phyloP scores from a whole-genome alignment of 2,113 vertebrate genomes.

The Peromyscus maniculatus region DNA sequence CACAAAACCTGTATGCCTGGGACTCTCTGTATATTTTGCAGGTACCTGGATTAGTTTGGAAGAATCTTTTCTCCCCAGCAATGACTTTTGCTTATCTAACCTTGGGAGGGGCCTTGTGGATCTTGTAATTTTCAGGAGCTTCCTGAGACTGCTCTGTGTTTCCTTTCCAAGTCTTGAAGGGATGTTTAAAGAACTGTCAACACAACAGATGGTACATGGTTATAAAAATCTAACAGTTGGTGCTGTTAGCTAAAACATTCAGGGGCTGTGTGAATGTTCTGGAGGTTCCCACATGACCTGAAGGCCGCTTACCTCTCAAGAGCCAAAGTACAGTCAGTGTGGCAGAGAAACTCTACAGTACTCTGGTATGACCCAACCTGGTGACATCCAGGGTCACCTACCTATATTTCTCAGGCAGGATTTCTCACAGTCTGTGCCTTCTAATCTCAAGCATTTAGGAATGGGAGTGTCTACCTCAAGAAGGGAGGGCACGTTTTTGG shows the following conservation, averaged over 20 bases:
- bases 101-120: too few species aligned
- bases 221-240: neutral
- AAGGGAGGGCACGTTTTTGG: accelerated
- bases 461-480: neutral
- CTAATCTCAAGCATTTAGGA: neutral
- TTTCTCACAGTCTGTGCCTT: neutral
- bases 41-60: too few species aligned
- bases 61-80: neutral
- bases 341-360: accelerated
- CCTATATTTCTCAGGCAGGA: neutral
- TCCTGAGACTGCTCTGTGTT: neutral
- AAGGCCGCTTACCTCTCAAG: neutral
- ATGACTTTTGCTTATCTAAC: neutral
- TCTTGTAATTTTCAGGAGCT: neutral
- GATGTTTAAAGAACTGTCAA: neutral
- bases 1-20: neutral
- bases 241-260: neutral
- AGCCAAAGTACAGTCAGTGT: neutral
- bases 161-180: neutral
- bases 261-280: neutral
- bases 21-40: neutral
- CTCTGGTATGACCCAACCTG: accelerated
- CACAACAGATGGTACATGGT: neutral
- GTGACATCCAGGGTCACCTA: neutral
- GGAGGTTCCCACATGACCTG: neutral